phyloP scores from a whole-genome alignment of 2,888 invertebrate genomes.

The Leistus spinibarbis region DNA sequence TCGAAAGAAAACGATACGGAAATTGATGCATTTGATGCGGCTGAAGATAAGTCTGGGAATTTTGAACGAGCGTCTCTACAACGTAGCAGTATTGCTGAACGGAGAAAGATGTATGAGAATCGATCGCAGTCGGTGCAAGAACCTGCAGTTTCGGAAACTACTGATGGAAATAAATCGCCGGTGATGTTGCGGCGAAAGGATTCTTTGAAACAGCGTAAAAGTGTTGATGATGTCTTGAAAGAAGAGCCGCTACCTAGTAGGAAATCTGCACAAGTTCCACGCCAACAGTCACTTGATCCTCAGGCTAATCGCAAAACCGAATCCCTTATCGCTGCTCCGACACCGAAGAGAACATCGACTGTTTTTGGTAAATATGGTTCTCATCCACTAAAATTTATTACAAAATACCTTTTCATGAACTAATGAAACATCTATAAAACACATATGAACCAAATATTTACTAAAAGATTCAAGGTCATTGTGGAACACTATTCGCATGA shows the following conservation, averaged over 20 bases:
- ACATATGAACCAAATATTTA: neutral
- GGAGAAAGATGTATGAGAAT: conserved; percentile 76
- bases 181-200: conserved; percentile 76
- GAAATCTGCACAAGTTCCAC: conserved; percentile 57
- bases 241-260: conserved; percentile 54
- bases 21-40: conserved; percentile 58
- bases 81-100: conserved; percentile 76
- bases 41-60: conserved; percentile 59
- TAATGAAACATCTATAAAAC: too few species aligned
- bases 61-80: conserved; percentile 67
- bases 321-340: conserved; percentile 60
- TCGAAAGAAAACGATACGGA: conserved; percentile 55
- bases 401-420: too few species aligned
- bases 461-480: too few species aligned
- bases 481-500: too few species aligned
- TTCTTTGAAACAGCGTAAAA: conserved; percentile 69
- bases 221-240: conserved; percentile 58
- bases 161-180: conserved; percentile 67
- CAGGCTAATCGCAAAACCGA: conserved; percentile 54
- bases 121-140: conserved; percentile 72
- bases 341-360: conserved; percentile 83
- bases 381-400: conserved; percentile 8
- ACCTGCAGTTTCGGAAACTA: conserved; percentile 63
- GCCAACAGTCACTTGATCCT: conserved; percentile 61
- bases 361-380: conserved; percentile 69